A percentile compares a stretch with the other conserved stretches of the same genome.
Conservation (phyloP, 2,113 vertebrate genomes). For the Chascanopsetta lugubris region DNA sequence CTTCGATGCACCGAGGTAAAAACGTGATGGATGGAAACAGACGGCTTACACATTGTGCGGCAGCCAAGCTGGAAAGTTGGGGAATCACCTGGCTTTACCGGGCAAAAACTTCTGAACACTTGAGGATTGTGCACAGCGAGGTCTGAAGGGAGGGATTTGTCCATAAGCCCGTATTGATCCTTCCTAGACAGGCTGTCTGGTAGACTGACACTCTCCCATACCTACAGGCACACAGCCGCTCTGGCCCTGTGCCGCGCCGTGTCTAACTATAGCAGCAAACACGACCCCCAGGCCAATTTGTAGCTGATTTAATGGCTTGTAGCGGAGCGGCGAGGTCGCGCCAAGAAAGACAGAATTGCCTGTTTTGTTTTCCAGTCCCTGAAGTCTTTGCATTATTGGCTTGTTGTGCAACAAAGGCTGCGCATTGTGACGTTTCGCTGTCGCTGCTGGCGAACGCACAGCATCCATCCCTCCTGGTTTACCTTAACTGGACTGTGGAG, state of each 20-base stretch:
- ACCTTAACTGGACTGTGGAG: conserved; percentile 22
- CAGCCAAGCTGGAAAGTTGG: conserved; percentile 11
- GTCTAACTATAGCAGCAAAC: conserved; percentile 57
- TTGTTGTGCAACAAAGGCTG: conserved; percentile 12
- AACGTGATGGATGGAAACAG: conserved; percentile 9
- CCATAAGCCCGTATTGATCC: conserved; percentile 60
- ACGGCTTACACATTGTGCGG: conserved; percentile 10
- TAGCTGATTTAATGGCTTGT: conserved; percentile 39
- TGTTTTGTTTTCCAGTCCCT: conserved; percentile 48
- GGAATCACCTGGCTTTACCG: conserved; percentile 24
- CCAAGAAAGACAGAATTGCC: conserved; percentile 20
- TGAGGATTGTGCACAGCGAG: conserved; percentile 33
- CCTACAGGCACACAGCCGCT: conserved; percentile 46
- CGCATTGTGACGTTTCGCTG: conserved; percentile 15
- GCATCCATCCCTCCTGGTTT: conserved; percentile 13
- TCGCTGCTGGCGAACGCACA: conserved; percentile 12
- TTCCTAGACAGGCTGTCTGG: conserved; percentile 58
- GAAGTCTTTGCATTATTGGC: conserved; percentile 12
- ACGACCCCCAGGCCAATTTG: conserved; percentile 40
- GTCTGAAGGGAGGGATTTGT: conserved; percentile 55
- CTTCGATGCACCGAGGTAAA: background rate
- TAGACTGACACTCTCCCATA: conserved; percentile 53
- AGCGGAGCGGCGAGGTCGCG: conserved; percentile 20
- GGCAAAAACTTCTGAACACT: conserved; percentile 45
- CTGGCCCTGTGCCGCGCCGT: conserved; percentile 49